phyloP scores from a whole-genome alignment of 2,113 vertebrate species.

The Plotosus lineatus region DNA sequence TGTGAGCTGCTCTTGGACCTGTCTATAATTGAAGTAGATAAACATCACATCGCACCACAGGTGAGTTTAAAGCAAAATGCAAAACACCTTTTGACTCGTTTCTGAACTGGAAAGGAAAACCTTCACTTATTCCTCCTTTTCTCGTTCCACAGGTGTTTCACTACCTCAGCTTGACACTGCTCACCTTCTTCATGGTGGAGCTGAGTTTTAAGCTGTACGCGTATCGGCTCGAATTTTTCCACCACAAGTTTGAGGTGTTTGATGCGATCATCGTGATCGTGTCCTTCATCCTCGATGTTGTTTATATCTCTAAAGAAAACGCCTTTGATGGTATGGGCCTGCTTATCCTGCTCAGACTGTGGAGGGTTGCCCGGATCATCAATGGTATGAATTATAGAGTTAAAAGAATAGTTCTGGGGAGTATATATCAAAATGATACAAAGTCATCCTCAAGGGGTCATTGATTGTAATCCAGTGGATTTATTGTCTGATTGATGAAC shows the following conservation, averaged over 20 bases:
- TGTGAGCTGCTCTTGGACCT: conserved; percentile 88
- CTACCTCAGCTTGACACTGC: conserved; percentile 84
- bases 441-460: too few relatives aligned
- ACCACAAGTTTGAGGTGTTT: conserved; percentile 95
- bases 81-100: not conserved
- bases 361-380: conserved; percentile 94
- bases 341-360: conserved; percentile 89
- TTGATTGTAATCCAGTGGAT: too few relatives aligned
- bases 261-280: conserved; percentile 83
- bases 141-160: conserved; percentile 82
- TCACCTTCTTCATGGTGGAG: conserved; percentile 89
- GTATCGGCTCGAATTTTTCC: conserved; percentile 87
- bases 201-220: conserved; percentile 83
- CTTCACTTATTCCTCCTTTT: not conserved
- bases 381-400: conserved; percentile 75
- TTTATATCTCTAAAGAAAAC: conserved; percentile 81
- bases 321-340: conserved; percentile 85
- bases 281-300: conserved; percentile 86
- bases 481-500: too few relatives aligned
- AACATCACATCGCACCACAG: conserved; percentile 73
- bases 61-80: conserved; percentile 63
- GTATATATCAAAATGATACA: not conserved
- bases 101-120: not conserved
- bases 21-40: conserved; percentile 76
- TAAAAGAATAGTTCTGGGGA: not conserved